A percentile compares a stretch with the other conserved stretches of the same genome.
Conservation (phyloP, 1,140 invertebrate species). For the Atta cephalotes region DNA sequence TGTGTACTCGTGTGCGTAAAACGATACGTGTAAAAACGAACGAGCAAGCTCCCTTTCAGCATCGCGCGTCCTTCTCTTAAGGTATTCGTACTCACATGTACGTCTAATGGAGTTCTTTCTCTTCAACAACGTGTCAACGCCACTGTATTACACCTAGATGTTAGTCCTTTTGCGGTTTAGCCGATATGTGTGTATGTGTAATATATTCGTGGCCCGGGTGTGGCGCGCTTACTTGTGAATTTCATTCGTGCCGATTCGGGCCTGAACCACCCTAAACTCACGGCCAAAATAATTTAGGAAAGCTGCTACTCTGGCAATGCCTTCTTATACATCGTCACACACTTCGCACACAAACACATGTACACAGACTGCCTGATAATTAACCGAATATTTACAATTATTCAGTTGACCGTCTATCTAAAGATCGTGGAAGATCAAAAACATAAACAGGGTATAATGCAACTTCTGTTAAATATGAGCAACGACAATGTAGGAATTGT, state of each 20-base stretch:
- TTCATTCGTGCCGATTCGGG: neutral
- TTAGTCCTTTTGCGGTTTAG: slow-evolving; percentile 33
- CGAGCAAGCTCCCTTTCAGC: slow-evolving; percentile 35
- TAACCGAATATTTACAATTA: neutral
- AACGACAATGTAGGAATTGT: neutral
- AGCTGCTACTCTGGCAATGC: slow-evolving; percentile 62
- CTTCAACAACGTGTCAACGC: slow-evolving; percentile 50
- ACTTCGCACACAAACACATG: slow-evolving; percentile 3
- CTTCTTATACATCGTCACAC: slow-evolving; percentile 59
- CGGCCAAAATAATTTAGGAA: slow-evolving; percentile 70
- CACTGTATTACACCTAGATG: slow-evolving; percentile 27
- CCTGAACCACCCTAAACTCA: slow-evolving; percentile 63
- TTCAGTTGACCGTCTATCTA: neutral
- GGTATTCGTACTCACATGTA: slow-evolving; percentile 24
- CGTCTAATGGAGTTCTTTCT: slow-evolving; percentile 45
- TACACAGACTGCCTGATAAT: slow-evolving; percentile 39
- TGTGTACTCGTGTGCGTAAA: slow-evolving; percentile 56
- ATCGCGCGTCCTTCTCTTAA: neutral
- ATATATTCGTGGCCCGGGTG: neutral
- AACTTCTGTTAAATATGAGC: neutral
- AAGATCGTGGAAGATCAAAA: neutral
- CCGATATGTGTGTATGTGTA: slow-evolving; percentile 20
- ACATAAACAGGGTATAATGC: neutral
- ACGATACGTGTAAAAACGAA: slow-evolving; percentile 56
- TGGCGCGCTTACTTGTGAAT: neutral